These are phyloP conservation scores for Drosophila subquinaria DNA, from an alignment of 2,888 invertebrate genomes.

Conservation along the genomic window DNA sequence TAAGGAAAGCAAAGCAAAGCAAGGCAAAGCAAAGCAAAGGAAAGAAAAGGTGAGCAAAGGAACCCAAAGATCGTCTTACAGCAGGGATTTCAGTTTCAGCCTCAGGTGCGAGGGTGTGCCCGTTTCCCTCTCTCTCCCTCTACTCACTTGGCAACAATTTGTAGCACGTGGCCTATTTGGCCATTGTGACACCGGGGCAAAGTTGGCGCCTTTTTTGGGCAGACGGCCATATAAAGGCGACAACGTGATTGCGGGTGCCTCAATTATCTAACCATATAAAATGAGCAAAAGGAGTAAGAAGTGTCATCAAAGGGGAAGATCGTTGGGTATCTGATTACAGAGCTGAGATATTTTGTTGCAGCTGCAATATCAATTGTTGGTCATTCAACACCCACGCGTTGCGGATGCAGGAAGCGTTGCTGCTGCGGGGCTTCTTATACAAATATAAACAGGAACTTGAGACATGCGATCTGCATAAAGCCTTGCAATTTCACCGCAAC, in stretches of 20 bases:
- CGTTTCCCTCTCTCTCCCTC: conserved; percentile 16
- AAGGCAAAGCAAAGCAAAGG: neutral
- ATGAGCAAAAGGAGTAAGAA: conserved; percentile 38
- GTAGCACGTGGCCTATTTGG: conserved; percentile 80
- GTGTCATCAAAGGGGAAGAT: conserved; percentile 15
- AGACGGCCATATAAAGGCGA: conserved; percentile 50
- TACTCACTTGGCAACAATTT: conserved; percentile 52
- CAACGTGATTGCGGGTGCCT: conserved; percentile 59
- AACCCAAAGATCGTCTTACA: conserved; percentile 61
- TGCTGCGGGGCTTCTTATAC: conserved; percentile 69
- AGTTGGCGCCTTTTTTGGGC: conserved; percentile 81
- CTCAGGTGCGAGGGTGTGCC: conserved; percentile 81
- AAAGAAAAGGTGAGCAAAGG: conserved; percentile 26
- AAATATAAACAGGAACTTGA: conserved; percentile 57
- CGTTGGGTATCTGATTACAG: conserved; percentile 63
- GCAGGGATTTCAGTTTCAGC: conserved; percentile 68
- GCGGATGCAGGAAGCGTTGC: conserved; percentile 62
- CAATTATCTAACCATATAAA: conserved; percentile 63
- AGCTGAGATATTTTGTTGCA: conserved; percentile 49
- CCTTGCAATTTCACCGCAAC: conserved; percentile 49
- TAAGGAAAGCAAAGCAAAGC: conserved; percentile 2
- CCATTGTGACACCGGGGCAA: conserved; percentile 60
- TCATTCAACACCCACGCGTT: conserved; percentile 67
- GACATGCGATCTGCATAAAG: conserved; percentile 68
- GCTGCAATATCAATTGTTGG: conserved; percentile 48